Percentiles rank a stretch among this genome's conserved stretches.
These are phyloP conservation scores for Forbesichthys agassizii DNA, from an alignment of 2,113 vertebrate genomes.

Conservation along the genomic window DNA sequence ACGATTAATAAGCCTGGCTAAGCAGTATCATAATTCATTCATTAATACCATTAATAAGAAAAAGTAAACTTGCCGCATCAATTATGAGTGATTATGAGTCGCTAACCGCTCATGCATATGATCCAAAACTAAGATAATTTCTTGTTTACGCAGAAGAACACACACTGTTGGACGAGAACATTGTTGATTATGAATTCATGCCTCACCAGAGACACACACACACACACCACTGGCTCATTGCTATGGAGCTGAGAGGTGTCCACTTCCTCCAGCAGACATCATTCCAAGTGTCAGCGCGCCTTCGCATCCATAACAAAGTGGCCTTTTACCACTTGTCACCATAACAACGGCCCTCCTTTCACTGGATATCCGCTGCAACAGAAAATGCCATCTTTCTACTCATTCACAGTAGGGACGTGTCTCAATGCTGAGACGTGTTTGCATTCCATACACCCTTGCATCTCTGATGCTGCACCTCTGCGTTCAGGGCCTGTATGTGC, in stretches of 20 bases:
- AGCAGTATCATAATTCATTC: too few species aligned
- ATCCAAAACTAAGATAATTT: neutral
- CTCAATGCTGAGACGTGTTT: neutral
- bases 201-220: too few species aligned
- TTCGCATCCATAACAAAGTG: neutral
- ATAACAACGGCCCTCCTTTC: neutral
- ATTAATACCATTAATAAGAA: too few species aligned
- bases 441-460: neutral
- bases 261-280: neutral
- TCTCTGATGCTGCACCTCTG: too few species aligned
- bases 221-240: neutral
- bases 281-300: neutral
- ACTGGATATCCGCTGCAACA: neutral
- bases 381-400: neutral
- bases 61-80: neutral
- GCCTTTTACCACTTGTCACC: neutral
- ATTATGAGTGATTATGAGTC: neutral
- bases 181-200: too few species aligned
- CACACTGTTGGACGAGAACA: neutral
- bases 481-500: too few species aligned
- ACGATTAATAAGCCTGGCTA: neutral
- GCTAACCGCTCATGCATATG: neutral
- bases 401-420: neutral
- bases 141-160: neutral
- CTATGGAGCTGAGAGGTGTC: neutral